Evolutionary conservation across 1,140 invertebrate genomes (phyloP), one percentile per base, ranked within the genome.

Genomic region (Drosophila busckii): DNA sequence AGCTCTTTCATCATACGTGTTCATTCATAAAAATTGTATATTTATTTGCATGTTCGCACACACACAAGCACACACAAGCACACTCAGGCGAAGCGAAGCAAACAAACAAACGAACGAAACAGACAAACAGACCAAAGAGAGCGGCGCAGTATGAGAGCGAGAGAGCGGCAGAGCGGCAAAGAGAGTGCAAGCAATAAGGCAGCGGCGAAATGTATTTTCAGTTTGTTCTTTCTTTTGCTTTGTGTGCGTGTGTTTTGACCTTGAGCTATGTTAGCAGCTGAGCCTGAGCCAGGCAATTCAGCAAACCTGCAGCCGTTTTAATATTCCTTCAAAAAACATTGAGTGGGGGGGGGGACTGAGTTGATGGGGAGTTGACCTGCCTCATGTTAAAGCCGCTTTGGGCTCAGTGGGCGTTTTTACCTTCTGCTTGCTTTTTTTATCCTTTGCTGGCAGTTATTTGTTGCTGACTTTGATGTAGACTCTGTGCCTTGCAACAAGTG

Each of bases 1-100:
- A 60, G 70, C 55, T 82, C 60, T 82, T 80, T 80, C 75, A 82
- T 73, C 75, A 82, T 69, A 80, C 75, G 75, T 80, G 75, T 80
- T 80, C 75, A 80, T 80, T 80, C 75, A 80, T 80, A 75, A 82
- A 80, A 80, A 75, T 82, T 80, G 25, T 80, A 82, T 80, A 82
- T 80, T 80, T 80, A 80, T 82, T 80, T 82, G 75, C 75, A 69
- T 75, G 55, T 55, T 52, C 50, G 82, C 46, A 60, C 26, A 50
- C n/a, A 10, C 23, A 12, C 38, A 32, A 6, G 16, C 35, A 38
- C 8, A 20, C 35, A 38, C 0, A 38, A 1, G 37, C 12, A 37
- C 12, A 29, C 5, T 2, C 19, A 29, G n/a, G 17, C 16, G 31
- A 28, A 38, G 17, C 9, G 15, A 20, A 6, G 28, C 9, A 26